Base-by-base conservation (phyloP, 2,797 vertebrate species). In the Balearica regulorum region DNA sequence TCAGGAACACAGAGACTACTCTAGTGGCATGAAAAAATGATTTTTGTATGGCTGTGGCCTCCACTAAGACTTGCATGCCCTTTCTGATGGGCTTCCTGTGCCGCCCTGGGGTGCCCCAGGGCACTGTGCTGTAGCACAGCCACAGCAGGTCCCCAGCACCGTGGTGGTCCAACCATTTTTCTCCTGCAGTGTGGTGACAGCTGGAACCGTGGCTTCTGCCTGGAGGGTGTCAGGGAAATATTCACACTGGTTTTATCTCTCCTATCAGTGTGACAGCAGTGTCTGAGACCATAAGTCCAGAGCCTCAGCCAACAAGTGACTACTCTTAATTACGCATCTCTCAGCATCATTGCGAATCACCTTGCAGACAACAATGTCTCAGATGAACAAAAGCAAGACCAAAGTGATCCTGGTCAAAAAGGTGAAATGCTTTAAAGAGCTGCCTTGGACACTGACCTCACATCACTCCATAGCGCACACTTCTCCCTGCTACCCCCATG, bases 151-250 rank as follows among this genome's bases (percentile, higher is more conserved):
- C 12, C 46, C n/a, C 87, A 71, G 61, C 21, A 44, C 35, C 25
- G 24, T 0, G 0, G 28, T 60, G 22, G 1, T n/a, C 48, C 33
- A 58, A 24, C 4, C 4, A 5, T 11, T 77, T 72, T 53, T 41
- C 25, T 81, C 37, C 9, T 5, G 29, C 33, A 13, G 11, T 24
- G 51, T 44, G 26, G 20, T 68, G 70, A 25, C 16, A 69, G 41
- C 29, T 76, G 44, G 75, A 95, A 29, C 26, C 14, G 29, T 2
- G 16, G 17, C 29, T 44, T 73, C 64, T 83, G 37, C 33, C 48
- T 69, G n/a, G 43, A 48, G 20, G 8, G 13, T 71, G 31, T 29
- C 75, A 79, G 70, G 60, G 33, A 54, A 72, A 49, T 49, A 60
- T 7, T 68, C 49, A 49, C 15, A 8, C 11, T 22, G 15, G 9